Conservation (phyloP, 2,797 vertebrate species). For the Fistularia tabacaria region DNA sequence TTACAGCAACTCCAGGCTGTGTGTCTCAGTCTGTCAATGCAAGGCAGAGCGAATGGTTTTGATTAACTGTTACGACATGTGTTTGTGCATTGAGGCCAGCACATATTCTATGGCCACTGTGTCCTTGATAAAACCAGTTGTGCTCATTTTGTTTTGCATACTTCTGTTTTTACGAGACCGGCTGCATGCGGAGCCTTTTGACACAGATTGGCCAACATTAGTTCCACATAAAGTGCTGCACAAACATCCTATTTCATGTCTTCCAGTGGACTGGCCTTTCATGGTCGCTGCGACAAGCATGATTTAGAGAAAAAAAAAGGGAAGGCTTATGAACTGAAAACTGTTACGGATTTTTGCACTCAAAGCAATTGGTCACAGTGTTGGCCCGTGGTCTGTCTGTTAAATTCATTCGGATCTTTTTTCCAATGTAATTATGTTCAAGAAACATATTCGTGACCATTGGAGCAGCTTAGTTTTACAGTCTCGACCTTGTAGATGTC, state of each 20-base stretch:
- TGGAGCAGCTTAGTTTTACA: too few species aligned
- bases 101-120: constrained; percentile 11
- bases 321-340: constrained; percentile 24
- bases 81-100: constrained; percentile 10
- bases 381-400: constrained; percentile 2
- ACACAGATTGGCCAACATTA: constrained; percentile 42
- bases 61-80: constrained; percentile 24
- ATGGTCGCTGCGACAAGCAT: constrained; percentile 8
- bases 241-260: constrained; percentile 13
- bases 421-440: not conserved
- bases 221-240: constrained; percentile 39
- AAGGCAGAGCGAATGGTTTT: constrained; percentile 37
- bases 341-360: constrained; percentile 13
- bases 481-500: too few species aligned
- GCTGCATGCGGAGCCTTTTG: constrained; percentile 26
- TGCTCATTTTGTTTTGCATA: constrained; percentile 30
- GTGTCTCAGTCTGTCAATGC: not conserved
- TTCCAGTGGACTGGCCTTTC: not conserved
- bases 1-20: not conserved
- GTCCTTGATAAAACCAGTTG: constrained; percentile 27
- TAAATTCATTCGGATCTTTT: not conserved
- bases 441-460: too few species aligned
- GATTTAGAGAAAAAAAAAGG: constrained; percentile 10
- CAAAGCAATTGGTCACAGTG: constrained; percentile 14
- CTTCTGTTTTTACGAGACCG: constrained; percentile 30